Evolutionary conservation across 2,113 vertebrate species (phyloP), one percentile per base, ranked within the genome.

Genomic region (Nothobranchius kuhntae): DNA sequence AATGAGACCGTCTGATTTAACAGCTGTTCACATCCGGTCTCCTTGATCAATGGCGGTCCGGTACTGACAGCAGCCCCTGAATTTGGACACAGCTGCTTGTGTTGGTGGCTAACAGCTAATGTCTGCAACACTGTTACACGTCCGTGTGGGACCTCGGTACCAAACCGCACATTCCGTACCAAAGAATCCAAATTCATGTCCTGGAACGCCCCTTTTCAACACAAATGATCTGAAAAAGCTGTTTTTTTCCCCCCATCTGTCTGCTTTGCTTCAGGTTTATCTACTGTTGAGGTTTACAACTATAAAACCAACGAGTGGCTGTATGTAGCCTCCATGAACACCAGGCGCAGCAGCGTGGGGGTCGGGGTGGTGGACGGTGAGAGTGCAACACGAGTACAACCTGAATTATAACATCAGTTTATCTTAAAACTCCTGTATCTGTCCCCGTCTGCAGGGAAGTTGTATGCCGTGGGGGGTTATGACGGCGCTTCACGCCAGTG

Each of bases 401-500:
- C 24, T 13, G 13, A 60, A 15, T 40, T 1, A 40, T 7, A 40
- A 40, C 9, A 40, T 40, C 38, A 40, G 4, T 40, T 40, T 30
- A 30, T 30, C 7, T 40, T 40, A 40, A 40, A 40, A 30, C 30
- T 30, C 30, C 30, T 30, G 30, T 30, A 30, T 30, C 4, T 30
- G 30, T 30, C 38, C 21, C 30, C 5, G 13, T 77, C 1, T 66
- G 9, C 77, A 98, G 96, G 96, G 40, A 98, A 96, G 79, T 85
- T 98, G 2, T 99, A 98, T 3, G 96, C 97, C 0, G 97, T 99
- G 0, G 96, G 97, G 1, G 97, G 97, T 0, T 99, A 99, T 0
- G 97, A 99, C 1, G 97, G 97, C 7, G 95, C 96, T 0, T 97
- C 96, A 2, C 95, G 97, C 15, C 97, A 99, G 92, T 99, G 97